Percentiles rank a stretch among this genome's conserved stretches.
Conservation (phyloP, 1,140 invertebrate genomes). For the Eriocheir sinensis region DNA sequence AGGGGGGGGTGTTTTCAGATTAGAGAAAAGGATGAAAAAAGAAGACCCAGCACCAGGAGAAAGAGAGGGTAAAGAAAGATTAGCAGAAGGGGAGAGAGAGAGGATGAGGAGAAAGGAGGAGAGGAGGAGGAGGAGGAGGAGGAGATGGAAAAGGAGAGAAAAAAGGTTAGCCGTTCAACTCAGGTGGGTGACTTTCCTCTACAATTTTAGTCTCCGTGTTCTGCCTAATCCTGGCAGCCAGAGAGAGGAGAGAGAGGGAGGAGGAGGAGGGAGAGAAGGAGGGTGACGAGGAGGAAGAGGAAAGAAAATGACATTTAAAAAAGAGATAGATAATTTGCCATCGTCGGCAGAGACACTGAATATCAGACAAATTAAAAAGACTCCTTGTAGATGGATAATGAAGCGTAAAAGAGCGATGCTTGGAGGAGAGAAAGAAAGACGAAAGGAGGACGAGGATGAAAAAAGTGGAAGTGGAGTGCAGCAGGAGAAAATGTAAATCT, state of each 20-base stretch:
- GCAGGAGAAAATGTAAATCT: background rate
- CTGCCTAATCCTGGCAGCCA: background rate
- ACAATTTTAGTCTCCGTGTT: slow-evolving; percentile 10
- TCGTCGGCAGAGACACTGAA: too few species aligned
- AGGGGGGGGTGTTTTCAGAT: background rate
- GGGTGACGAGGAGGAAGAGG: background rate
- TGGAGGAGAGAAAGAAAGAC: background rate
- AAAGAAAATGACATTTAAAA: background rate
- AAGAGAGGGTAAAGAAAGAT: too few species aligned
- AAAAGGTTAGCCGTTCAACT: background rate
- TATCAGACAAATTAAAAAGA: too few species aligned
- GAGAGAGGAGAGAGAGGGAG: background rate
- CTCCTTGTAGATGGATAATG: too few species aligned
- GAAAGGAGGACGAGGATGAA: background rate
- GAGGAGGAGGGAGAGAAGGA: background rate
- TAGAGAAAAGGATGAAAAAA: background rate
- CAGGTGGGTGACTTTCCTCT: slow-evolving; percentile 1
- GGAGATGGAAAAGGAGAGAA: background rate
- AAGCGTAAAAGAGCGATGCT: too few species aligned
- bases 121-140: background rate
- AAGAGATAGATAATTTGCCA: background rate
- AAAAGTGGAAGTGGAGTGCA: background rate
- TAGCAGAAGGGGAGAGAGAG: background rate
- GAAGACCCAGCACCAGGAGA: too few species aligned
- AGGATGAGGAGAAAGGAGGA: background rate